phyloP scores from a whole-genome alignment of 1,140 invertebrate species.

The Chironomus tepperi region DNA sequence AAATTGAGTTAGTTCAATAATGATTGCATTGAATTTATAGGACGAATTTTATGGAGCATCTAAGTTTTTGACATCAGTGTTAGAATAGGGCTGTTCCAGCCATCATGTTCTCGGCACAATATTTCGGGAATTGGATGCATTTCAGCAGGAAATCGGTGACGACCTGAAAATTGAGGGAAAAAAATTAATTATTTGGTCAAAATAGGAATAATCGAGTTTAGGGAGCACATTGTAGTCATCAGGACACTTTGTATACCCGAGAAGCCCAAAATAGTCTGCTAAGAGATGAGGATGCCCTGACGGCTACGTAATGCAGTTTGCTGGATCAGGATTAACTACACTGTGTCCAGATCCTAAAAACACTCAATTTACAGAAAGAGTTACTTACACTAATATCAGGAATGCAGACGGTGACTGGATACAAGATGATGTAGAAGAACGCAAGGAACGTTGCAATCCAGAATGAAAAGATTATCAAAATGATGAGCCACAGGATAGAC shows the following conservation, averaged over 20 bases:
- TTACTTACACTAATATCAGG: conserved; percentile 44
- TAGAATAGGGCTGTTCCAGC: conserved; percentile 39
- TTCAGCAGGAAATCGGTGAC: conserved; percentile 56
- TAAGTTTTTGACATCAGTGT: neutral
- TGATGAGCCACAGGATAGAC: conserved; percentile 67
- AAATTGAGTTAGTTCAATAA: neutral
- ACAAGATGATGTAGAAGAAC: conserved; percentile 60
- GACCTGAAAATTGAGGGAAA: no score
- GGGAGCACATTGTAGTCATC: no score
- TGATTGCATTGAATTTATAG: neutral
- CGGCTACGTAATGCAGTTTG: no score
- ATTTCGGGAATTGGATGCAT: conserved; percentile 58
- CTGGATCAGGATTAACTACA: no score
- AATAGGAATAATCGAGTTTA: no score
- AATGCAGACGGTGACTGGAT: conserved; percentile 63
- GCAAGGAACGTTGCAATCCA: conserved; percentile 65
- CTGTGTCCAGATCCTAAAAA: no score
- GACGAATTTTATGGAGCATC: neutral
- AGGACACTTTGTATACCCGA: no score
- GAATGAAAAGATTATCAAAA: conserved; percentile 65
- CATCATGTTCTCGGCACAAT: conserved; percentile 56
- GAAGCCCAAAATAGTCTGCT: no score
- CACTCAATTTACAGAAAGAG: no score
- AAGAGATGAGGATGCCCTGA: no score
- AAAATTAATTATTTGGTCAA: no score